Percentiles rank a stretch among this genome's conserved stretches.
Evolutionary conservation across 2,888 invertebrate species (phyloP).

Genomic region (Tipula vernalis): DNA sequence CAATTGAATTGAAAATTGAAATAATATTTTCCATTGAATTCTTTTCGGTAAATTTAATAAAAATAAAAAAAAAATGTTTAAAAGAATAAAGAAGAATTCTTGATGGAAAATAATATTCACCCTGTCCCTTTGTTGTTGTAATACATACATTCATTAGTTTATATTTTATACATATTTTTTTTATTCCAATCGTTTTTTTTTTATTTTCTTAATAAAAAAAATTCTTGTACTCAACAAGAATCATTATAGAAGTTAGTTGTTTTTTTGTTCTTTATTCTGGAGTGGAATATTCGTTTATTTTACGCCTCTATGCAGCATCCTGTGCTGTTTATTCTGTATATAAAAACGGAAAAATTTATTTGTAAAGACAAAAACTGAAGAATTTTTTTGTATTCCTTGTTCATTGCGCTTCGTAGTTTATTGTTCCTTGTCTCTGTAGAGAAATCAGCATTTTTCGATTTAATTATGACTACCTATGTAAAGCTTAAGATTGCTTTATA

Average conservation of each 20-base stretch:
- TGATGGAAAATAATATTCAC: neutral
- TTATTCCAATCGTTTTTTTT: neutral
- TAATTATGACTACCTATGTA: neutral
- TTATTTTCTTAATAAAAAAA: neutral
- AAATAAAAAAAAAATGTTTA: neutral
- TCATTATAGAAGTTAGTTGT: neutral
- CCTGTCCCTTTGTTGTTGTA: neutral
- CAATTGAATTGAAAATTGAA: neutral
- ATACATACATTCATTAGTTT: neutral
- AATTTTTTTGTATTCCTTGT: neutral
- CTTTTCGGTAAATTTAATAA: neutral
- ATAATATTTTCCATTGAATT: neutral
- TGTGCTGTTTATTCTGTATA: neutral
- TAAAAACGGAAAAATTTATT: neutral
- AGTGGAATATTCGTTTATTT: neutral
- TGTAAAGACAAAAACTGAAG: neutral
- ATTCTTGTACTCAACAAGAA: neutral
- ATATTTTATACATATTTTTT: neutral
- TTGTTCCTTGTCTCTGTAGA: neutral
- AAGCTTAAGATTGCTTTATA: neutral
- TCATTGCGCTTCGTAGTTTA: neutral
- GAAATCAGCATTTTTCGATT: neutral
- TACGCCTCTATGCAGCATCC: neutral
- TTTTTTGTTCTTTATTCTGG: neutral
- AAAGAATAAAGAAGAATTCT: neutral